These are phyloP conservation scores for Pempheris klunzingeri DNA, from an alignment of 2,797 vertebrate genomes.

Conservation along the genomic window DNA sequence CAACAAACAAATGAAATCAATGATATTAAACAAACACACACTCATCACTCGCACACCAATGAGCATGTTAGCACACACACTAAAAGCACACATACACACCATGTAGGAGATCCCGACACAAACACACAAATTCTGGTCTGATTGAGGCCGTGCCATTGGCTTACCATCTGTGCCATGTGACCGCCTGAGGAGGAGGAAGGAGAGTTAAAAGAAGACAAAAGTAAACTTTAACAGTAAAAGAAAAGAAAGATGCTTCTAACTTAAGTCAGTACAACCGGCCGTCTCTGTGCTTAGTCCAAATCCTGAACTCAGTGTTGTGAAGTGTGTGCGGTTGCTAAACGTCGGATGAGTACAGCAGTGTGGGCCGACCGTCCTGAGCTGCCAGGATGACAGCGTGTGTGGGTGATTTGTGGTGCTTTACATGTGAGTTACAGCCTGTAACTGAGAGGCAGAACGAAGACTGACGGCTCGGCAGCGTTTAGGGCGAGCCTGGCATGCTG, in stretches of 20 bases:
- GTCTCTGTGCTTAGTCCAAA: slow-evolving; percentile 45
- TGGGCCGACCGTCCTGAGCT: slow-evolving; percentile 34
- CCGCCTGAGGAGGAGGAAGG: slow-evolving; percentile 33
- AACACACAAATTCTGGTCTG: slow-evolving; percentile 65
- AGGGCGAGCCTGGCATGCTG: slow-evolving; percentile 38
- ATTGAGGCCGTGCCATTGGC: slow-evolving; percentile 67
- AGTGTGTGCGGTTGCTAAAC: slow-evolving; percentile 40
- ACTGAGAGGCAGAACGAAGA: background rate
- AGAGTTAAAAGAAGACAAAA: slow-evolving; percentile 22
- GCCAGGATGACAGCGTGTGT: slow-evolving; percentile 28
- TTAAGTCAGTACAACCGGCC: slow-evolving; percentile 37
- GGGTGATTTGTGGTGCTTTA: slow-evolving; percentile 44
- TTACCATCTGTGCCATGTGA: slow-evolving; percentile 80
- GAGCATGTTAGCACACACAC: slow-evolving; percentile 42
- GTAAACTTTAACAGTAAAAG: slow-evolving; percentile 19
- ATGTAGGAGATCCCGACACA: slow-evolving; percentile 35
- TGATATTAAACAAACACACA: slow-evolving; percentile 50
- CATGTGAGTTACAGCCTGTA: slow-evolving; percentile 33
- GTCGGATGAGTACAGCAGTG: slow-evolving; percentile 24
- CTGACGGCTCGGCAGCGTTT: slow-evolving; percentile 6
- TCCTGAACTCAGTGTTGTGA: slow-evolving; percentile 58
- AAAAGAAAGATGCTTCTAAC: slow-evolving; percentile 40
- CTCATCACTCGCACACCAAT: slow-evolving; percentile 46
- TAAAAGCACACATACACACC: slow-evolving; percentile 36
- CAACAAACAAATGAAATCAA: slow-evolving; percentile 53